Evolutionary conservation across 1,140 invertebrate genomes (phyloP), one percentile per base, ranked within the genome.

Genomic region (Aphis gossypii): DNA sequence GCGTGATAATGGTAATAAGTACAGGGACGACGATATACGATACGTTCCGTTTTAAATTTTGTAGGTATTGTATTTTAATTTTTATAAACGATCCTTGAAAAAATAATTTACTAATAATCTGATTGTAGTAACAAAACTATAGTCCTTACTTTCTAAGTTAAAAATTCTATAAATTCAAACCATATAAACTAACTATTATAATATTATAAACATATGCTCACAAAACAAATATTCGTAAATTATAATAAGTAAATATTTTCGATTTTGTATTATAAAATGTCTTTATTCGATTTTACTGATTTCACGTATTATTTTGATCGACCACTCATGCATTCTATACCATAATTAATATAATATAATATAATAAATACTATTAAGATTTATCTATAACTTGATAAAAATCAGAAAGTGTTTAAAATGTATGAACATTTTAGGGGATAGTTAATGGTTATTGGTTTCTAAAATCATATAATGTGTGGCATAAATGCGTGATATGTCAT

Each of bases 31-130:
- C 2, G n/a, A 48, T 48, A 48, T 44, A 30, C 30, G 30, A 68
- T 68, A 68, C 60, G 60, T 5, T 9, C 30, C 9, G 30, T n/a
- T n/a, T 76, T 20, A 35, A 18, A 76, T 76, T 18, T n/a, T 48
- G 46, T n/a, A n/a, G n/a, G n/a, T 87, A 48, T 48, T 48, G 86
- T 51, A 87, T 87, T 87, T 48, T 87, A 76, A 76, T 76, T 76
- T n/a, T 76, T 76, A n/a, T 35, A 87, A 87, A 48, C n/a, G 46
- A 87, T 87, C 86, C 86, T 87, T 87, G 86, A 87, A 30, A 9
- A 83, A 84, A 84, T 84, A 84, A 84, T 41, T 41, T 23, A 41
- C 82, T 41, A 41, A 84, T 84, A 41, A 84, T 41, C 60, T 76
- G 60, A 76, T 76, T 20, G 60, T 68, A 20, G 11, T n/a, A 30